Evolutionary conservation across 2,797 vertebrate genomes (phyloP).

Genomic region (Rhinella marina): DNA sequence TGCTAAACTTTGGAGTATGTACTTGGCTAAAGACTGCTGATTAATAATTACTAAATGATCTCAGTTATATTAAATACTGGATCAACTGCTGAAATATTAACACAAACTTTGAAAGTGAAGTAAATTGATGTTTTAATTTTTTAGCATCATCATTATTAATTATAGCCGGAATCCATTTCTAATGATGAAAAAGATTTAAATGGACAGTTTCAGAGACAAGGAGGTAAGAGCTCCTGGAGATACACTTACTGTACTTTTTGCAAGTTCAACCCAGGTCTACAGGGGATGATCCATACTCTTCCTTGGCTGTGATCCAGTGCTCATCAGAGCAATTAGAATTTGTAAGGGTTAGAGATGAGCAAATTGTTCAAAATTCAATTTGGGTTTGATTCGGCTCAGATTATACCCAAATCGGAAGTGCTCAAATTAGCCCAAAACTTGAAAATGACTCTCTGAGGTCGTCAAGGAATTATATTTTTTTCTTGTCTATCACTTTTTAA

Average conservation of each 20-base stretch:
- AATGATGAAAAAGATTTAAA: slow-evolving; percentile 1
- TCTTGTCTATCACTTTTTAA: no score
- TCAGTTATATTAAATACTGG: not conserved
- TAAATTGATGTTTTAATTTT: slow-evolving; percentile 15
- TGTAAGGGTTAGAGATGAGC: no score
- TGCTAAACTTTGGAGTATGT: not conserved
- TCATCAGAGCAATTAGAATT: no score
- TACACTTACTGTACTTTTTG: not conserved
- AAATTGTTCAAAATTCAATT: no score
- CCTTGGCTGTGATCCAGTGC: no score
- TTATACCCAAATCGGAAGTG: no score
- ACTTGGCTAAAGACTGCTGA: slow-evolving; percentile 2
- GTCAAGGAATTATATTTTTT: no score
- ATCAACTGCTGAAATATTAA: slow-evolving; percentile 27
- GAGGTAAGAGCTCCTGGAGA: not conserved
- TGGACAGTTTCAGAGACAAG: not conserved
- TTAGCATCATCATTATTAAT: slow-evolving; percentile 30
- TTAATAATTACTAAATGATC: slow-evolving; percentile 10
- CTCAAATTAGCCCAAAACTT: no score
- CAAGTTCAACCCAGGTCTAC: not conserved
- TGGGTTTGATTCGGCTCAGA: no score
- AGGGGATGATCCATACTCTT: not conserved
- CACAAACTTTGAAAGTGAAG: slow-evolving; percentile 4
- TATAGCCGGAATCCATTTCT: not conserved
- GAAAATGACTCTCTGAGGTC: no score